Evolutionary conservation across 2,113 vertebrate species (phyloP).

Genomic region (Indri indri): DNA sequence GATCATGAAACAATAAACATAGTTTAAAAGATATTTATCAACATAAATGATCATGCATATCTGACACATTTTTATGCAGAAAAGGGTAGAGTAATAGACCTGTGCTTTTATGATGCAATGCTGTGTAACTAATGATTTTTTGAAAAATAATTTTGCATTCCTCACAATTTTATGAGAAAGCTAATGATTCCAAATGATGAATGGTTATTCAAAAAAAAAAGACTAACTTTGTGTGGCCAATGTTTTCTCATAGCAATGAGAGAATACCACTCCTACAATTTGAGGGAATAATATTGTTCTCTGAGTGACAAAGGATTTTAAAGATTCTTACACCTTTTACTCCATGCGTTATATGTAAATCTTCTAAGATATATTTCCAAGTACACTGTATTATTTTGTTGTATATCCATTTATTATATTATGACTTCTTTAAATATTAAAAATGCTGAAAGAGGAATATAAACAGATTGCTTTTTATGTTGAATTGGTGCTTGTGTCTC

Average conservation of each 20-base stretch:
- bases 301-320: constrained; percentile 67
- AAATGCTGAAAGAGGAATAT: constrained; percentile 45
- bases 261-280: constrained; percentile 73
- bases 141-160: constrained; percentile 79
- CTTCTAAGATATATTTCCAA: constrained; percentile 72
- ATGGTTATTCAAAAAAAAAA: constrained; percentile 73
- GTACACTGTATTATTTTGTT: constrained; percentile 54
- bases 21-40: constrained; percentile 83
- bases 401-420: background rate
- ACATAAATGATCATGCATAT: constrained; percentile 80
- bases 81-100: constrained; percentile 77
- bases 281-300: constrained; percentile 71
- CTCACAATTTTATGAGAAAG: constrained; percentile 78
- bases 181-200: constrained; percentile 83
- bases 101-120: constrained; percentile 76
- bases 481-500: constrained; percentile 34
- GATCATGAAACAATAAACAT: constrained; percentile 71
- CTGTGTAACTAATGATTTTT: constrained; percentile 78
- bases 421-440: constrained; percentile 47
- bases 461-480: background rate
- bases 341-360: constrained; percentile 69
- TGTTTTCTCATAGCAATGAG: constrained; percentile 78
- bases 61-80: constrained; percentile 75
- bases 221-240: constrained; percentile 75
- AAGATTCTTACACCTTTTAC: constrained; percentile 75